Conservation (phyloP, 2,888 invertebrate genomes). For the Drosophila limbata region DNA sequence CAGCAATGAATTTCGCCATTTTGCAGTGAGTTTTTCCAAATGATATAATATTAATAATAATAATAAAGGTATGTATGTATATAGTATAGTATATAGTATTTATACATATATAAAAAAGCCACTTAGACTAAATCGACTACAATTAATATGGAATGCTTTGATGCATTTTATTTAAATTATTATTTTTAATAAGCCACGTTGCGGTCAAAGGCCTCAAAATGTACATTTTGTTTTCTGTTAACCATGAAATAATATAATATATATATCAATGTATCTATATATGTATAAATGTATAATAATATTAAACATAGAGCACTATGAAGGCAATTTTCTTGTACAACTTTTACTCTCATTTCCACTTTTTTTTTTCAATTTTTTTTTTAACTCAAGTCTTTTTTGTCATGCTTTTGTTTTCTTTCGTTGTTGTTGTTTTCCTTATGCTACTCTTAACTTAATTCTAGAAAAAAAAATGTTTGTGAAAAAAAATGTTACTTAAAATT, state of each 20-base stretch:
- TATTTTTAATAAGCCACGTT: conserved; percentile 81
- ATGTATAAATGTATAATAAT: conserved; percentile 12
- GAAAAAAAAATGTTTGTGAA: conserved; percentile 22
- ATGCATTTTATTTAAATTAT: conserved; percentile 36
- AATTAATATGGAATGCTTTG: conserved; percentile 55
- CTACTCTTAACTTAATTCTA: conserved; percentile 19
- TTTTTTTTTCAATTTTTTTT: conserved; percentile 14
- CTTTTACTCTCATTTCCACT: conserved; percentile 13
- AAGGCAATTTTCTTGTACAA: conserved; percentile 54
- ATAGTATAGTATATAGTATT: conserved; percentile 13
- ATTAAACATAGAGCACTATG: conserved; percentile 51
- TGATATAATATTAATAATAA: conserved; percentile 10
- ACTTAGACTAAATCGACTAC: conserved; percentile 47
- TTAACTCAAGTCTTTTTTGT: conserved; percentile 38
- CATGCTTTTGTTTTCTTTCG: conserved; percentile 30
- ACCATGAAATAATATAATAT: conserved; percentile 20
- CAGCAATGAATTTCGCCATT: conserved; percentile 42
- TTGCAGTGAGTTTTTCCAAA: conserved; percentile 37
- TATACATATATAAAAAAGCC: conserved; percentile 40
- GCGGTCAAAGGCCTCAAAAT: conserved; percentile 84
- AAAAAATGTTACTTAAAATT: conserved; percentile 22
- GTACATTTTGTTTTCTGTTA: conserved; percentile 59
- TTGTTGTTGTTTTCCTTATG: conserved; percentile 25
- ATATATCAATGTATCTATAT: conserved; percentile 34
- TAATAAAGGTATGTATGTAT: conserved; percentile 17